Conservation (phyloP, 2,113 vertebrate species). For the Protobothrops mucrosquamatus region DNA sequence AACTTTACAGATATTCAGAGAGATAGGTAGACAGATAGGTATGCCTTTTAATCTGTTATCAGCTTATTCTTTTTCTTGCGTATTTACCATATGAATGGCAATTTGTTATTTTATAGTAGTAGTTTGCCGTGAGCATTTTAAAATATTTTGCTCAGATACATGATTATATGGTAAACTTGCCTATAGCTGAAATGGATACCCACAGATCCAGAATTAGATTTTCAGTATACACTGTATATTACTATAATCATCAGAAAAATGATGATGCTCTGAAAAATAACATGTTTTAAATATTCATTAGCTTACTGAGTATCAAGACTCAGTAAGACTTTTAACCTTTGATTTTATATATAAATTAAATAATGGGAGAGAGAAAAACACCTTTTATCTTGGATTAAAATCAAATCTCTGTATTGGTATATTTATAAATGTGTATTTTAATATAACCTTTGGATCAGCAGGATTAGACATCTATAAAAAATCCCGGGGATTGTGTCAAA, state of each 20-base stretch:
- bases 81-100: background rate
- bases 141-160: background rate
- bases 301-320: background rate
- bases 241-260: background rate
- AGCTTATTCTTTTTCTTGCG: background rate
- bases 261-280: background rate
- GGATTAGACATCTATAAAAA: background rate
- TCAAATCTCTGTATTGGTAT: background rate
- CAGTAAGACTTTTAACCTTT: background rate
- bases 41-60: background rate
- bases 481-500: background rate
- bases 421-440: background rate
- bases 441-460: background rate
- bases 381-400: background rate
- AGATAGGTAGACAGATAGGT: background rate
- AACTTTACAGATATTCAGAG: background rate
- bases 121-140: background rate
- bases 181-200: background rate
- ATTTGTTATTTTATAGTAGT: background rate
- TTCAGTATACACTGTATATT: background rate
- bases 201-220: background rate
- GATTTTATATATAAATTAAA: background rate
- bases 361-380: background rate
- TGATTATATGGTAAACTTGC: background rate
- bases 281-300: constrained; percentile 15